Conservation (phyloP, 2,888 invertebrate genomes). For the Carabus problematicus region DNA sequence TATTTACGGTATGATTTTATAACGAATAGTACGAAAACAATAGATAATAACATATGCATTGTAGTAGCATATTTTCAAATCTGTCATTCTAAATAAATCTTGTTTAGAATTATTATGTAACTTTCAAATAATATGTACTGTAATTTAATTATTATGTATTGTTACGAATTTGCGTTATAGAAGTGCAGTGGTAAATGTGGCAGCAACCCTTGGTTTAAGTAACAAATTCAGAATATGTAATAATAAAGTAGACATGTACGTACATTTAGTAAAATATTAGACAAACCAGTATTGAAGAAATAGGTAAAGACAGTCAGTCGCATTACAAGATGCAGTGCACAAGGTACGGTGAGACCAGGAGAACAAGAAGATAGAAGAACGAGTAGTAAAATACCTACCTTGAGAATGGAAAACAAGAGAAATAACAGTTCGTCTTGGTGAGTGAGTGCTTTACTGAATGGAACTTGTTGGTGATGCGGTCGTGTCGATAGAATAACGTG, state of each 20-base stretch:
- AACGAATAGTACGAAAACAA: no score
- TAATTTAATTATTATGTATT: no score
- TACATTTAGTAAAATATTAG: not conserved
- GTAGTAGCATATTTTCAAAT: no score
- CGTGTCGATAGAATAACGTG: slow-evolving; percentile 19
- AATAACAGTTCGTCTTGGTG: slow-evolving; percentile 6
- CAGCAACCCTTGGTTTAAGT: not conserved
- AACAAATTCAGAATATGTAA: not conserved
- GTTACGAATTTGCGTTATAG: not conserved
- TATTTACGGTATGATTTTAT: slow-evolving; percentile 7
- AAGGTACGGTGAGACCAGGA: slow-evolving; percentile 18
- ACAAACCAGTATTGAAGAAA: not conserved
- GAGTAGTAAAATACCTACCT: slow-evolving; percentile 30
- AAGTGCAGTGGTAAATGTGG: not conserved
- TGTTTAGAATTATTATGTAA: no score
- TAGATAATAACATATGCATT: no score
- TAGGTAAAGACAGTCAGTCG: not conserved
- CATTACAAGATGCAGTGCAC: slow-evolving; percentile 22
- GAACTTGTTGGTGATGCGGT: slow-evolving; percentile 22
- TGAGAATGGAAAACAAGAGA: slow-evolving; percentile 11
- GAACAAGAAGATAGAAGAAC: not conserved
- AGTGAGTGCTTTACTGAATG: slow-evolving; percentile 15
- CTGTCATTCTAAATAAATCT: no score
- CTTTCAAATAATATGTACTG: no score
- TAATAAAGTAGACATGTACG: not conserved